A percentile compares a stretch with the other conserved stretches of the same genome.
phyloP scores from a whole-genome alignment of 2,888 invertebrate genomes.

The Cartodere bifasciata region DNA sequence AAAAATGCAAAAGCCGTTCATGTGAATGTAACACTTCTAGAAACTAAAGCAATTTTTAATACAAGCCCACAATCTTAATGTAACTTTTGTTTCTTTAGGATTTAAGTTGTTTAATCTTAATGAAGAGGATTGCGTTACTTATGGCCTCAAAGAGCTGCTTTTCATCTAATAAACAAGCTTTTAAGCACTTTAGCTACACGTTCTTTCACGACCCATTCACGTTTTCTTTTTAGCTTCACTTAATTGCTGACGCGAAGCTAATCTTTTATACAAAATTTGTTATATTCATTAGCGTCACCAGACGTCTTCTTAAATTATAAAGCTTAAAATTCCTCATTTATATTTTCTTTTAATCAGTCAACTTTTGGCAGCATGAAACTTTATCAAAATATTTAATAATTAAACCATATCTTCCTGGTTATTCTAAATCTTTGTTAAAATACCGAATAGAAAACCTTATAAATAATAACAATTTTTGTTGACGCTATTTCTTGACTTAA shows the following conservation, averaged over 20 bases:
- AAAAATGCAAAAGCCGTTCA: constrained; percentile 22
- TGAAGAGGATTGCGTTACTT: constrained; percentile 6
- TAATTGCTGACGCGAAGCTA: constrained; percentile 6
- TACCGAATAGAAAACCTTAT: too few relatives aligned
- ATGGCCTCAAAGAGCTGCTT: constrained; percentile 1
- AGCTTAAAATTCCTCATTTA: too few relatives aligned
- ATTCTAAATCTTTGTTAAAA: too few relatives aligned
- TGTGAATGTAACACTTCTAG: constrained; percentile 2
- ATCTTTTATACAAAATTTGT: constrained; percentile 6
- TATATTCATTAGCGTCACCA: constrained; percentile 2
- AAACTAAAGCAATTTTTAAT: constrained; percentile 4
- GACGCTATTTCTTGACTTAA: too few relatives aligned
- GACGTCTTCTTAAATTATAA: constrained; percentile 1
- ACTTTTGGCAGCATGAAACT: too few relatives aligned
- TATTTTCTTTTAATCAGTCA: too few relatives aligned
- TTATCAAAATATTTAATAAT: too few relatives aligned
- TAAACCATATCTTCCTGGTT: too few relatives aligned
- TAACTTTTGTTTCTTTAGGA: constrained; percentile 2
- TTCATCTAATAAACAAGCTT: constrained; percentile 6
- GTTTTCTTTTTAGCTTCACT: constrained; percentile 5
- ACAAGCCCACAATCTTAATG: background rate
- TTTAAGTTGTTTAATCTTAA: constrained; percentile 4
- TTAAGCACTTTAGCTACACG: constrained; percentile 2
- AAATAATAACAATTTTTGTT: too few relatives aligned
- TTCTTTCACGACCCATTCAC: constrained; percentile 3